phyloP scores from a whole-genome alignment of 30 jellyfish, hydroid and myxozoan species.

The Turritopsis rubra region DNA sequence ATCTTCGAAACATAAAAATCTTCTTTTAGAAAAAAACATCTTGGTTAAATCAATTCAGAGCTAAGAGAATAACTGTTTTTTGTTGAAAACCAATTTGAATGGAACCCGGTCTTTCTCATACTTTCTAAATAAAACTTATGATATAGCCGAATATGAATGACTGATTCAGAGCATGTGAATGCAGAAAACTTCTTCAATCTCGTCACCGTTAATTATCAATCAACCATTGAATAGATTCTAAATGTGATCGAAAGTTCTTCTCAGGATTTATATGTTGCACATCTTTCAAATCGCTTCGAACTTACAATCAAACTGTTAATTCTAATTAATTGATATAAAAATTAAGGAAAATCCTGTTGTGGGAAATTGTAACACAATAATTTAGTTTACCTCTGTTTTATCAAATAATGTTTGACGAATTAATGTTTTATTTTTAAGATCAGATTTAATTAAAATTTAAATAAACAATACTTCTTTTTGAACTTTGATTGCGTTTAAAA shows the following conservation, averaged over 20 bases:
- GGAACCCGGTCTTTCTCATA: not conserved
- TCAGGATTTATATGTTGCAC: not conserved
- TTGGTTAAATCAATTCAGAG: not conserved
- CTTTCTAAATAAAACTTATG: not conserved
- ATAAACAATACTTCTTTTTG: not conserved
- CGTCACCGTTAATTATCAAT: not conserved
- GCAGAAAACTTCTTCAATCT: not conserved
- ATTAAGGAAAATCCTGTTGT: not conserved
- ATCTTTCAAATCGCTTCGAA: not conserved
- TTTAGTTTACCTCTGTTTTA: not conserved
- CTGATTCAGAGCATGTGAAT: not conserved
- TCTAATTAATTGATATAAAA: too few relatives aligned
- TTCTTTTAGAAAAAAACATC: not conserved
- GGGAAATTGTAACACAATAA: not conserved
- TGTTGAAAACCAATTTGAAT: not conserved
- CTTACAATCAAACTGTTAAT: not conserved
- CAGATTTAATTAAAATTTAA: too few relatives aligned
- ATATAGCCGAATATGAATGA: not conserved
- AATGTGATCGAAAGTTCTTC: not conserved
- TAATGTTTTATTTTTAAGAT: not conserved
- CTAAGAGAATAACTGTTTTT: not conserved
- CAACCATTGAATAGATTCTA: not conserved
- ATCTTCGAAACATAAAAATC: not conserved
- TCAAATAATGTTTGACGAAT: not conserved
- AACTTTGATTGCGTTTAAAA: not conserved